Evolutionary conservation across 2,797 vertebrate genomes (phyloP).

Genomic region (Botia almorhae): DNA sequence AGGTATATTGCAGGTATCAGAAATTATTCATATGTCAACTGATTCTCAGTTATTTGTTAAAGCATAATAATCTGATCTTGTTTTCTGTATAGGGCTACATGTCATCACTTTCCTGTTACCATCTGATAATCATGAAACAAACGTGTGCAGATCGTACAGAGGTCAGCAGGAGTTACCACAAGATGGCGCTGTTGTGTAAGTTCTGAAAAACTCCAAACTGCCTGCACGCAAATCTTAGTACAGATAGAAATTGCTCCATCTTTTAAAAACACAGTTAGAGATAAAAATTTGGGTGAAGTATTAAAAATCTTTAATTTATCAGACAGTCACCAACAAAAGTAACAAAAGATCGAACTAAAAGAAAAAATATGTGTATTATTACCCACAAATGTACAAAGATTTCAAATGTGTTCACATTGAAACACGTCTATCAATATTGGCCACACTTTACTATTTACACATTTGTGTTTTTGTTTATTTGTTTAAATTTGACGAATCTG

Average conservation of each 20-base stretch:
- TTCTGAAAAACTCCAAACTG: neutral
- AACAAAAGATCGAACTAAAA: no score
- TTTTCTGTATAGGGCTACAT: neutral
- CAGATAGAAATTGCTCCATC: neutral
- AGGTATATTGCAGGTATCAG: neutral
- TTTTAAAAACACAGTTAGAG: no score
- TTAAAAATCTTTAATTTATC: no score
- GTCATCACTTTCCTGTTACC: conserved; percentile 1
- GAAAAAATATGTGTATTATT: no score
- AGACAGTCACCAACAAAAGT: no score
- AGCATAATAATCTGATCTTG: neutral
- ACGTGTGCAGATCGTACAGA: neutral
- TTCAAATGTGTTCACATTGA: no score
- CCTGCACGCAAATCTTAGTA: neutral
- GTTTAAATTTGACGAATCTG: no score
- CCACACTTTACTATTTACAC: no score
- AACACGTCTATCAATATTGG: no score
- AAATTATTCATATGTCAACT: neutral
- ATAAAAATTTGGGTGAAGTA: no score
- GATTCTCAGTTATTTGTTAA: neutral
- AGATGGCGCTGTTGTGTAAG: conserved; percentile 40
- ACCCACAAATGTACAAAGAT: no score
- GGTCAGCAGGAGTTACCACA: conserved; percentile 23
- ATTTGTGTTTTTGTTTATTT: no score
- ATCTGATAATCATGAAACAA: conserved; percentile 1